Evolutionary conservation across 2,888 invertebrate genomes (phyloP), one percentile per base, ranked within the genome.

Genomic region (Sphinx pinastri): DNA sequence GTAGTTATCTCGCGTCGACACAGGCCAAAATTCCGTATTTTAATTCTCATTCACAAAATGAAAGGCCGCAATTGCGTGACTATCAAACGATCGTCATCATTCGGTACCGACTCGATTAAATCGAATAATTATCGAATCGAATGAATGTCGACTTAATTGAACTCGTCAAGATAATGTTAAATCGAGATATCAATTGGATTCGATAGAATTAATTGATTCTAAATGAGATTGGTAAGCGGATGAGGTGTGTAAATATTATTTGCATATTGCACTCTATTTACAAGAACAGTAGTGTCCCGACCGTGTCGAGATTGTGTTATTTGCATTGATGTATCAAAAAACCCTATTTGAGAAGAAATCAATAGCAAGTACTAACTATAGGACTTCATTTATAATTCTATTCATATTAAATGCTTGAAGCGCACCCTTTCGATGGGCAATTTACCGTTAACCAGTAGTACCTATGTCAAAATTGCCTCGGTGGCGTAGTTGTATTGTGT

Each of bases 71-170:
- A 54, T 19, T 45, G 25, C 52, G 58, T 51, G 19, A 54, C n/a
- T 54, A 59, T 69, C 52, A 45, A 55, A 10, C 55, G 45, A 19
- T 38, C 59, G 52, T 31, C 71, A 70, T 77, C 79, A 80, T 77
- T 77, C 79, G 74, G 72, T 75, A 79, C 74, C 76, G 74, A 76
- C 78, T 79, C 77, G 76, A 73, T 80, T 80, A 77, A 79, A 76
- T 78, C 74, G 76, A 76, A 74, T 76, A 76, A 71, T 74, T 77
- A 84, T 83, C 83, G 83, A 25, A 47, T 70, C 74, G 77, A 79
- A 82, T 84, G 82, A 84, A 83, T 83, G 83, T 81, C 82, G 79
- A 72, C 77, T 82, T 84, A 86, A 84, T 84, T 84, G 83, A 82
- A 78, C 76, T 74, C 77, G 78, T 81, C 79, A 81, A 86, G 84